Evolutionary conservation across 2,888 invertebrate genomes (phyloP), one percentile per base, ranked within the genome.

Genomic region (Bursaphelenchus okinawaensis): DNA sequence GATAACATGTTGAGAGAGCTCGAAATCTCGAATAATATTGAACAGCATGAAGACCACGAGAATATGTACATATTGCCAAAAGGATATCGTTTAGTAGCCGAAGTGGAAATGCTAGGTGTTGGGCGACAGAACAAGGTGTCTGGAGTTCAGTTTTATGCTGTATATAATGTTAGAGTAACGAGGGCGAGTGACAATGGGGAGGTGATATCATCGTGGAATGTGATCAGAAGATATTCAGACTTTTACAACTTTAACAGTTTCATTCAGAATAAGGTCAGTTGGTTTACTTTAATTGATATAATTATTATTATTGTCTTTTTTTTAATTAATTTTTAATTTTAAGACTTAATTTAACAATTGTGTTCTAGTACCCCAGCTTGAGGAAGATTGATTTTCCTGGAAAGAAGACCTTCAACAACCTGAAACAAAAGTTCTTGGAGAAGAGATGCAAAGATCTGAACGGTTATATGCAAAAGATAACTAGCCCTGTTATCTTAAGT

Each of bases 321-420:
- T n/a, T n/a, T n/a, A n/a, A n/a, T n/a, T n/a, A n/a, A n/a, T n/a
- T n/a, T n/a, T n/a, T n/a, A n/a, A n/a, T n/a, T n/a, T n/a, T n/a
- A n/a, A n/a, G n/a, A n/a, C n/a, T n/a, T n/a, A n/a, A 29, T 31
- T 56, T 31, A 4, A 20, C 60, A 0, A 27, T 63, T 65, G 70
- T 61, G 63, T 85, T 85, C 40, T 84, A 91, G 89, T 92, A 89
- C 87, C 89, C 90, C 28, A 89, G 90, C 81, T 84, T 93, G 23
- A 87, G 88, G 0, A 89, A 88, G 76, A 85, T 93, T 29, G 87
- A 89, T 24, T 91, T 93, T 81, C 94, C 94, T 0, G 91, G 90
- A 0, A 95, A 94, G 84, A 92, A 92, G 83, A 90, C 93, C 55
- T 91, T 94, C 83, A 92, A 93, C 81, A 94, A 93, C 82, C 91